Evolutionary conservation across 2,888 invertebrate species (phyloP), one percentile per base, ranked within the genome.

Genomic region (Leptopilina myrica): DNA sequence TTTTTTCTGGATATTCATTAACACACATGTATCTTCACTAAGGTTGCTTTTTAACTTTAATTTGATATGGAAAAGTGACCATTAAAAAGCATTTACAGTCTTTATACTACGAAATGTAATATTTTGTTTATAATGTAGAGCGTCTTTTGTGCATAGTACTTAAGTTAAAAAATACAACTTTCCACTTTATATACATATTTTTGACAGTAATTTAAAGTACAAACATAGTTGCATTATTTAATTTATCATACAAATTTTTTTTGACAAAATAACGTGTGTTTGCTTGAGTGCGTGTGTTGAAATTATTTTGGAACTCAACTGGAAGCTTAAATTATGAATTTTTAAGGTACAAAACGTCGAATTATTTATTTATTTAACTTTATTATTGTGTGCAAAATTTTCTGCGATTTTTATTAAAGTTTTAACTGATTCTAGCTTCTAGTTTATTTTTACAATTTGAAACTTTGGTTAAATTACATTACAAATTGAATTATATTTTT

Each of bases 31-130:
- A 76, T 78, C 67, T 79, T 81, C 77, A 77, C 76, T 79, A 40
- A 46, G 81, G 78, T 78, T 80, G 33, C 65, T 67, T 77, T 78
- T 80, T 49, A 40, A 73, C 56, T 73, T 33, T 14, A 33, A 14
- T 59, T 73, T 33, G 53, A 40, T 33, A 9, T 73, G 26, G 40
- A 73, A 33, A 33, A 33, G 33, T 73, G 73, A 33, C 78, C 59
- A 79, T 69, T 62, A 76, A 80, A 79, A 66, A 79, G 81, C 80
- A 66, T 83, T 82, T 85, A 81, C 83, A 84, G 82, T 85, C 84
- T 85, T 82, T 85, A 80, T 83, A 81, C 78, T 73, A 76, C 80
- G 66, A 75, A 79, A 65, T 73, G 76, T 80, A 66, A 69, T 78
- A 82, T 79, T 84, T 82, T 79, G 80, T 81, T 81, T 76, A 82